Evolutionary conservation across 2,888 invertebrate genomes (phyloP).

Genomic region (Tenthredo notha): DNA sequence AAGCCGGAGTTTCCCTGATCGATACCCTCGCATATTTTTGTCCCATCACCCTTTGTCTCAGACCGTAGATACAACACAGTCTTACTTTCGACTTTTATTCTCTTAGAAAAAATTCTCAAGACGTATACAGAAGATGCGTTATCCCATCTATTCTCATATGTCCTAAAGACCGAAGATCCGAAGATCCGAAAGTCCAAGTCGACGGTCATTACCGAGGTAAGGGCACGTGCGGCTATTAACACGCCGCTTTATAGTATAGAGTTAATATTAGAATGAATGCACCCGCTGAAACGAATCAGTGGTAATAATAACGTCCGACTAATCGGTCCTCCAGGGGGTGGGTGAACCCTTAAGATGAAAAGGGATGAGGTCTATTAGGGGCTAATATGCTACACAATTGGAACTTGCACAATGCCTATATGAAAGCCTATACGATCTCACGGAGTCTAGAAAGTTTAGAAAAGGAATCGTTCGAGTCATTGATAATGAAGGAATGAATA

Average conservation of each 20-base stretch:
- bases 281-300: slow-evolving; percentile 66
- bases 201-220: not conserved
- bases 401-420: slow-evolving; percentile 42
- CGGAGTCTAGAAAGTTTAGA: not conserved
- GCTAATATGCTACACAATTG: slow-evolving; percentile 57
- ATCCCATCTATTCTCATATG: not conserved
- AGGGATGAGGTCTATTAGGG: slow-evolving; percentile 62
- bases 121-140: not conserved
- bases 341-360: slow-evolving; percentile 62
- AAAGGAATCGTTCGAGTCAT: not conserved
- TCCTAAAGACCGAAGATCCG: not conserved
- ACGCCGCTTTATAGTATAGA: slow-evolving; percentile 13
- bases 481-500: not conserved
- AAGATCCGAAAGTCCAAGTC: not conserved
- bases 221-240: slow-evolving; percentile 49
- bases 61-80: slow-evolving; percentile 8
- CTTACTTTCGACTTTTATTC: not conserved
- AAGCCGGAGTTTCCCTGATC: slow-evolving; percentile 40
- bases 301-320: slow-evolving; percentile 74
- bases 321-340: slow-evolving; percentile 66
- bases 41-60: slow-evolving; percentile 49
- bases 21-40: slow-evolving; percentile 52
- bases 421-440: not conserved
- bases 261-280: slow-evolving; percentile 52
- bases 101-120: not conserved